Conservation (phyloP, 35 echinoderm and acorn worm genomes). For the Anneissia japonica region DNA sequence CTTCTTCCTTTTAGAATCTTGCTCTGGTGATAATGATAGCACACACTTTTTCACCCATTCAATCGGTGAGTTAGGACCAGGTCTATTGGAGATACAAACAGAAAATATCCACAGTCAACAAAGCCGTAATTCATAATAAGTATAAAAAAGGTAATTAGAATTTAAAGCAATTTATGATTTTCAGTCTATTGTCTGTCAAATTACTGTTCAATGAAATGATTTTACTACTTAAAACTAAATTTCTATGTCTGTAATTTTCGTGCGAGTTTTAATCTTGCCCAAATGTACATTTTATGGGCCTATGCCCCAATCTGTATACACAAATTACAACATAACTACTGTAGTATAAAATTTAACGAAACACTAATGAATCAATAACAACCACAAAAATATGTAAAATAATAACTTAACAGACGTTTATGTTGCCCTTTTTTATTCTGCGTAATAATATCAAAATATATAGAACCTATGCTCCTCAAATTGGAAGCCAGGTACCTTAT, state of each 20-base stretch:
- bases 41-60: slow-evolving; percentile 74
- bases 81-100: slow-evolving; percentile 35
- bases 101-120: neutral
- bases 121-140: neutral
- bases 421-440: neutral
- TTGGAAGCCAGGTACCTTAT: neutral
- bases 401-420: neutral
- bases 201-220: no score
- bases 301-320: no score
- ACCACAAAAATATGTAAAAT: neutral
- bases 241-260: no score
- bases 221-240: no score
- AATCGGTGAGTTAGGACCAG: slow-evolving; percentile 81
- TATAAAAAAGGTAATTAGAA: no score
- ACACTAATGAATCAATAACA: neutral
- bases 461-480: neutral
- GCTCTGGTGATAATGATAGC: slow-evolving; percentile 56
- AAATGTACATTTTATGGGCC: no score
- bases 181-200: no score
- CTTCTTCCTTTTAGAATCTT: slow-evolving; percentile 58
- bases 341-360: neutral
- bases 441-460: neutral
- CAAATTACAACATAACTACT: neutral
- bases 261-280: no score
- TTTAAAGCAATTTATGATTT: no score